Evolutionary conservation across 2,113 vertebrate genomes (phyloP), one percentile per base, ranked within the genome.

Genomic region (Gasterosteus nipponicus): DNA sequence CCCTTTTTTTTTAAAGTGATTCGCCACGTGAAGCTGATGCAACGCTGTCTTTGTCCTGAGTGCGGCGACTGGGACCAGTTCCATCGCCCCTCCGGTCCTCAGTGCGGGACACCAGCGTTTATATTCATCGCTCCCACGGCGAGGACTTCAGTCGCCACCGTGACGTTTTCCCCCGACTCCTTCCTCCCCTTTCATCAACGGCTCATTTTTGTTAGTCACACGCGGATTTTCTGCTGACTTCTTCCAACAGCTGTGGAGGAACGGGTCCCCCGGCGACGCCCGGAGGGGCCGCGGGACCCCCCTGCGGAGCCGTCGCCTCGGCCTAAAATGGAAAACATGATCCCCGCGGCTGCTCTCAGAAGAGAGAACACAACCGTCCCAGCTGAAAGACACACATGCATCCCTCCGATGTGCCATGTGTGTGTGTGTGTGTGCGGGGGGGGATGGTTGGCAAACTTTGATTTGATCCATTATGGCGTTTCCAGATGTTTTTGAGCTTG

Each of bases 261-360:
- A 22, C 18, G 63, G 62, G 3, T 67, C 77, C 44, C 58, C 33
- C 29, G 9, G 56, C 10, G 31, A 14, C 49, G 53, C 73, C 78
- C 63, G 79, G 60, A 77, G 56, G 65, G 68, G 56, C 68, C 47
- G 19, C 2, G 1, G 56, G 61, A 26, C 29, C 66, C 42, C 51
- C 62, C 44, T 59, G 47, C 64, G 53, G 72, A 74, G 60, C 53
- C 61, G 65, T 11, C 26, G n/a, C 19, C 41, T 44, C 18, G 58
- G 35, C 75, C 57, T 35, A 35, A 35, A 58, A 75, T 38, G 5
- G 63, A 53, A 53, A 46, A 15, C 10, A 56, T 57, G 26, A 59
- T 76, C 44, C 16, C 60, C 39, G 39, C 12, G 59, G 67, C 69
- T 64, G 47, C 60, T 77, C 54, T 80, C 18, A 22, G 77, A 82